These are phyloP conservation scores for Thryonomys swinderianus DNA, from an alignment of 2,113 vertebrate species.

Conservation along the genomic window DNA sequence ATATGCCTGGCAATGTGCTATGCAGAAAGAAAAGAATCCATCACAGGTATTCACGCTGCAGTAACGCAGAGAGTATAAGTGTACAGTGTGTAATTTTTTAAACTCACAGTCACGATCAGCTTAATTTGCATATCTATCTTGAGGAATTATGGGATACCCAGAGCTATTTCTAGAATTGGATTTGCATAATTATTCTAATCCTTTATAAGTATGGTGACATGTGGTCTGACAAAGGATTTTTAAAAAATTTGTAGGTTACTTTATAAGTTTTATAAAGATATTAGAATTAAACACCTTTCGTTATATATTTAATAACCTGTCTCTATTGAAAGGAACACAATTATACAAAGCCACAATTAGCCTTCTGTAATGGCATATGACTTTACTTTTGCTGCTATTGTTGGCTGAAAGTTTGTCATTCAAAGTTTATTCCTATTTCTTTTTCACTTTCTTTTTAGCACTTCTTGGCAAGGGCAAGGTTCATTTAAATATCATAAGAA, in stretches of 20 bases:
- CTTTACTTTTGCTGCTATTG: slow-evolving; percentile 36
- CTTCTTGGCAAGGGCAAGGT: slow-evolving; percentile 32
- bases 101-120: not conserved
- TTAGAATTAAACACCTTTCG: slow-evolving; percentile 47
- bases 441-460: not conserved
- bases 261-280: slow-evolving; percentile 66
- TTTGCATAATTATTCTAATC: slow-evolving; percentile 80
- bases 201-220: slow-evolving; percentile 64
- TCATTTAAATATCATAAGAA: slow-evolving; percentile 5
- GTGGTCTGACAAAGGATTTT: slow-evolving; percentile 71
- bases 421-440: not conserved
- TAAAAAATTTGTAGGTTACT: slow-evolving; percentile 57
- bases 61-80: not conserved
- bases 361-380: not conserved
- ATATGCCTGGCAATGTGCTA: not conserved
- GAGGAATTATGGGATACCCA: slow-evolving; percentile 78
- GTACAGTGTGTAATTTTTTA: slow-evolving; percentile 26
- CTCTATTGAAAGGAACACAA: slow-evolving; percentile 56
- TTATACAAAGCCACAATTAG: slow-evolving; percentile 24
- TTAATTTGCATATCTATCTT: slow-evolving; percentile 73
- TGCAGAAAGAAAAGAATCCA: not conserved
- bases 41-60: not conserved
- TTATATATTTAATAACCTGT: slow-evolving; percentile 60
- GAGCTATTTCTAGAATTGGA: slow-evolving; percentile 76
- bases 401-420: slow-evolving; percentile 37